Percentiles rank a stretch among this genome's conserved stretches.
phyloP scores from a whole-genome alignment of 2,113 vertebrate species.

The Epinephelus fuscoguttatus region DNA sequence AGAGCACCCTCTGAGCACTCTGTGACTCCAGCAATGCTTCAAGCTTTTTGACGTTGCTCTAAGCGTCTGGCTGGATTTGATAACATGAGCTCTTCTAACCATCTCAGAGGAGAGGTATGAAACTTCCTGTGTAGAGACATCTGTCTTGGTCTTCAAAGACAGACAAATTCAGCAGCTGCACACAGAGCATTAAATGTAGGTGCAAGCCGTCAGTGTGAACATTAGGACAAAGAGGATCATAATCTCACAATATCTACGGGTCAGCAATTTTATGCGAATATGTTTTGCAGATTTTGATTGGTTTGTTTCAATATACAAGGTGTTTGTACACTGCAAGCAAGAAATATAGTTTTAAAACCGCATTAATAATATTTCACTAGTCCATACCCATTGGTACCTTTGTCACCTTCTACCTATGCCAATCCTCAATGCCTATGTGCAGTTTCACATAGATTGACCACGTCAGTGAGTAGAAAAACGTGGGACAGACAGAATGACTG shows the following conservation, averaged over 20 bases:
- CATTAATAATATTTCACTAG: too few species aligned
- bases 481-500: too few species aligned
- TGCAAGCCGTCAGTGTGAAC: neutral
- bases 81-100: slow-evolving; percentile 8
- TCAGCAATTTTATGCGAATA: neutral
- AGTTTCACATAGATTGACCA: too few species aligned
- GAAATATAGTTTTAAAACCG: too few species aligned
- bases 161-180: neutral
- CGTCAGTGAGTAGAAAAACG: too few species aligned
- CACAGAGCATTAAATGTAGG: neutral
- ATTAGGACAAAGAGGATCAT: neutral
- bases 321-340: too few species aligned
- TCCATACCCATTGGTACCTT: too few species aligned
- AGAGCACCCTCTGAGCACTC: neutral
- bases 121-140: neutral
- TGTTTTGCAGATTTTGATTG: neutral
- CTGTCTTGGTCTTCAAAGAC: neutral
- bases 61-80: slow-evolving; percentile 20
- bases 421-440: too few species aligned
- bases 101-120: neutral
- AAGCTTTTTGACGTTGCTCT: neutral
- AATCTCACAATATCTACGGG: neutral
- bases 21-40: slow-evolving; percentile 1
- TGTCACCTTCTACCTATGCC: too few species aligned
- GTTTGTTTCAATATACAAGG: neutral